Evolutionary conservation across 1,140 invertebrate species (phyloP), one percentile per base, ranked within the genome.

Genomic region (Laupala kohalensis): DNA sequence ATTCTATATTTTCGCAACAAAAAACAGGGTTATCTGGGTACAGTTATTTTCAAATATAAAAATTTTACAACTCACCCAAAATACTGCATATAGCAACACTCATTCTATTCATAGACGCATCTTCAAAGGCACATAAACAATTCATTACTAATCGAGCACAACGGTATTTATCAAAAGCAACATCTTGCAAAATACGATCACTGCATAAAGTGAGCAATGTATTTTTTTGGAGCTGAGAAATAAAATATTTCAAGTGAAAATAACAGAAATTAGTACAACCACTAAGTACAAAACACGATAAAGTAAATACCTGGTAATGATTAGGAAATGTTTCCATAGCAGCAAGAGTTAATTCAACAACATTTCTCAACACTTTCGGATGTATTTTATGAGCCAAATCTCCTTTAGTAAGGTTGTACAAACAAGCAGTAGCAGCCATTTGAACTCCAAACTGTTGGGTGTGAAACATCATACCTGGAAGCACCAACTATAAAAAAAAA

Each of bases 61-160:
- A 73, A 53, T 26, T 19, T n/a, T 19, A n/a, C 13, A 66, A 69
- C 70, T 77, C 74, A 84, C 81, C 84, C 4, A 88, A 78, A 73
- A 93, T 93, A 69, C 90, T 92, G 77, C 90, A 92, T 74, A 93
- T 93, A 3, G 91, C 91, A 19, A 93, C 90, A 63, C 89, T 90
- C 90, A 93, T 92, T 69, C 91, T 82, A 77, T 90, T 89, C 87
- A 92, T 91, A 37, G 88, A 87, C 12, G 85, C 78, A 76, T 92
- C 90, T 66, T 90, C 86, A 78, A 91, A 92, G 5, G 83, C 79
- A 75, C 89, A 90, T 3, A 93, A 79, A 77, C 88, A 90, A 76
- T 92, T 89, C 82, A 92, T 84, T n/a, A 92, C 91, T 64, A 91
- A 82, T 77, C 83, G 84, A 5, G 90, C 90, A 80, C 90, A 92